Evolutionary conservation across 2,113 vertebrate species (phyloP), one percentile per base, ranked within the genome.

Genomic region (Natator depressus): DNA sequence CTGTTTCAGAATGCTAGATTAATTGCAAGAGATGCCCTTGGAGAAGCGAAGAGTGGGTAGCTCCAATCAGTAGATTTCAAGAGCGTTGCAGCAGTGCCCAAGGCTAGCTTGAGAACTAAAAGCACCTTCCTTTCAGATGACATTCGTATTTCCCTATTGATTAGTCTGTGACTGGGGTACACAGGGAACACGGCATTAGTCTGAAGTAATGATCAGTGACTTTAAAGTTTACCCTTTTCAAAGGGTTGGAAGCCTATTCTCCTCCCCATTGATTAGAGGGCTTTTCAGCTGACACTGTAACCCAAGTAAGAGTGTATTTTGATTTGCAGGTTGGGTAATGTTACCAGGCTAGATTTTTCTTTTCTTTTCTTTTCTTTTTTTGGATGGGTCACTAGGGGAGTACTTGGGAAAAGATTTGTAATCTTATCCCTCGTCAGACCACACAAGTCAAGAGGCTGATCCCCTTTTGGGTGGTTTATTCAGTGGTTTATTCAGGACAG

Each of bases 401-500:
- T 96, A 92, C 87, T 93, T 95, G 86, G 88, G 65, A 80, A 85
- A 85, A 90, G 82, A 90, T 94, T 97, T 97, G 96, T 95, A 95
- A 97, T 96, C 80, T 92, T 92, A 98, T 87, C 97, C 85, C 84
- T 95, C 80, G 47, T 79, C 88, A 96, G 97, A 97, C 97, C 97
- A 98, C 96, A 96, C 90, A 96, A 93, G 95, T 98, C 93, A 96
- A 93, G 96, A 94, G 91, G 95, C 95, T 93, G 94, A 95, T 95
- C 88, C 85, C 85, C 85, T 90, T 86, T 91, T 91, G 92, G 91
- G 42, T 42, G 42, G 84, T 85, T 96, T 95, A 94, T 97, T 97
- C 90, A 93, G 92, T 42, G 42, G 84, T 85, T 96, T 95, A 94
- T 97, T 97, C 90, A 93, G 92, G 90, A 80, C 62, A 84, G 65